Evolutionary conservation across 2,888 invertebrate genomes (phyloP), one percentile per base, ranked within the genome.

Genomic region (Xestia rhomboidea): DNA sequence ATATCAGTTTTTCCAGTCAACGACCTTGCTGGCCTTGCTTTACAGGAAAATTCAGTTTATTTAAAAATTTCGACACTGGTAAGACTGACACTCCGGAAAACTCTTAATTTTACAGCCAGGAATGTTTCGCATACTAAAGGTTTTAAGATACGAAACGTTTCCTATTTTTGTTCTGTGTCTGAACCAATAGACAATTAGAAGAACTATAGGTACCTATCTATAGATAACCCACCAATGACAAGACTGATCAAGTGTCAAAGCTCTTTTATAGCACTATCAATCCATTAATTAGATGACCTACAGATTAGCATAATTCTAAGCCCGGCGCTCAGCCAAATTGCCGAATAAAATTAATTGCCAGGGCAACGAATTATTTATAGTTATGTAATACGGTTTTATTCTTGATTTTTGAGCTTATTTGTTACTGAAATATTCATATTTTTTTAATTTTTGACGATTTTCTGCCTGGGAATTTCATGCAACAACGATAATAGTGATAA

Each of bases 291-390:
- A 83, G 51, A 72, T 77, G 76, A 81, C 82, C 80, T 87, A 88
- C 80, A 85, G 70, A 84, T 85, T 77, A 76, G 68, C 68, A 81
- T 68, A 68, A 72, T 83, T 78, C 76, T 75, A 77, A 82, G 76
- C 77, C 80, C 88, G 88, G 89, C 89, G 79, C 84, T 41, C 69
- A 75, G 90, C 91, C 91, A 91, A 91, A 88, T 87, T 76, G 76
- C 76, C 87, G 81, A 88, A 90, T 89, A 73, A 87, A 83, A 87
- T 81, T 86, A 81, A 87, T 89, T 87, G 86, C 88, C 89, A 82
- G 87, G 88, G 88, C 82, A 88, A 87, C 86, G 72, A 74, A 84
- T 76, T 88, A 83, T 84, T 86, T 86, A 79, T 85, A 87, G 87
- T 87, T 85, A 88, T 84, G 88, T 89, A 89, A 89, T 73, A n/a